A percentile compares a stretch with the other conserved stretches of the same genome.
These are phyloP conservation scores for Drusus annulatus DNA, from an alignment of 1,140 invertebrate genomes.

Conservation along the genomic window DNA sequence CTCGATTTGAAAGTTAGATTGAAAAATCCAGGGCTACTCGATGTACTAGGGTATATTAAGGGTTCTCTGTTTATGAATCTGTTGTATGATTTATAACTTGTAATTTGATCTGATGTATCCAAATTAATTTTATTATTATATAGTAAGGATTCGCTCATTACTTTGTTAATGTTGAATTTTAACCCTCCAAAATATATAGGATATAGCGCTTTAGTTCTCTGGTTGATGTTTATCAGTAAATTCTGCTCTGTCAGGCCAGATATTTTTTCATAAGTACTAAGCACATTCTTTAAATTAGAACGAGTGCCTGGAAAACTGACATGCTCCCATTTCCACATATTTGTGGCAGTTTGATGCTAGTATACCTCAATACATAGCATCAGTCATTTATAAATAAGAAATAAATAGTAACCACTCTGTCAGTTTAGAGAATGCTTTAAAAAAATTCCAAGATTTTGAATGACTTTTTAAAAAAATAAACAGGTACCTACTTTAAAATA, in stretches of 20 bases:
- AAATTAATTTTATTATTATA: slow-evolving; percentile 50
- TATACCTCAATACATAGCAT: no score
- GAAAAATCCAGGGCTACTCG: slow-evolving; percentile 38
- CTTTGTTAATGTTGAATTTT: slow-evolving; percentile 46
- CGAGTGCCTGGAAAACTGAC: slow-evolving; percentile 28
- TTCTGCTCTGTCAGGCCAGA: slow-evolving; percentile 30
- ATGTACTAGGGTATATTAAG: slow-evolving; percentile 41
- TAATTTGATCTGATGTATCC: slow-evolving; percentile 19
- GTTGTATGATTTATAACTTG: slow-evolving; percentile 45
- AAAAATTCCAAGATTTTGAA: no score
- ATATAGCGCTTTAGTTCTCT: slow-evolving; percentile 48
- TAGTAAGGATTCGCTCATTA: slow-evolving; percentile 32
- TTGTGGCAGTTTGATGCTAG: neutral
- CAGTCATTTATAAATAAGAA: no score
- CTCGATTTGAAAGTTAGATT: slow-evolving; percentile 40
- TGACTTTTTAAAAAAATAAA: no score
- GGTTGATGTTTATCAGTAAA: slow-evolving; percentile 48
- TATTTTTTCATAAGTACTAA: slow-evolving; percentile 28
- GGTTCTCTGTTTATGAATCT: slow-evolving; percentile 48
- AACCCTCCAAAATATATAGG: slow-evolving; percentile 50
- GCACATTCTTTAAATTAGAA: slow-evolving; percentile 31
- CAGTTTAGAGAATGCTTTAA: no score
- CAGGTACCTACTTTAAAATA: no score
- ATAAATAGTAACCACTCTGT: no score
- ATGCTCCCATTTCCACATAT: slow-evolving; percentile 33